Evolutionary conservation across 2,797 vertebrate genomes (phyloP).

Genomic region (Rhynchonycteris naso): DNA sequence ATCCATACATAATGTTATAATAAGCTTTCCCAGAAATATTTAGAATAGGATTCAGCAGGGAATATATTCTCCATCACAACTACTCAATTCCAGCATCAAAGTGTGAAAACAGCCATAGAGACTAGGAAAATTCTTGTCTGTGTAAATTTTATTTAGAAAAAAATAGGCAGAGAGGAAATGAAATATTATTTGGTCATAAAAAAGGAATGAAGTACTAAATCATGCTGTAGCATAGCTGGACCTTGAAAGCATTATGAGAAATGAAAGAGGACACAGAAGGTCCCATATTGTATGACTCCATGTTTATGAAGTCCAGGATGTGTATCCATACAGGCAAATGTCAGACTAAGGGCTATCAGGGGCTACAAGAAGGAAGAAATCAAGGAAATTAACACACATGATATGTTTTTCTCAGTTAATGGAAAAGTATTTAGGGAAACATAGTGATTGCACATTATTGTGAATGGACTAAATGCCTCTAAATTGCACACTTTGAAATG

Average conservation of each 20-base stretch:
- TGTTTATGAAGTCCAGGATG: not conserved
- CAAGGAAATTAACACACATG: not conserved
- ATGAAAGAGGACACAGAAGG: not conserved
- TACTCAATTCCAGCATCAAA: not conserved
- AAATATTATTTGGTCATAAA: not conserved
- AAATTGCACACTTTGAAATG: not conserved
- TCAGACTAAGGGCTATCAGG: not conserved
- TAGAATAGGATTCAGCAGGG: not conserved
- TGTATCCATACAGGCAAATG: not conserved
- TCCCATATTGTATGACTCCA: not conserved
- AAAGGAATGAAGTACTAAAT: not conserved
- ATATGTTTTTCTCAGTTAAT: not conserved
- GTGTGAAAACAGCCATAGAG: not conserved
- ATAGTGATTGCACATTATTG: not conserved
- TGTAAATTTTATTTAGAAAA: not conserved
- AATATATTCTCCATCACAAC: not conserved
- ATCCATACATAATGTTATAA: not conserved
- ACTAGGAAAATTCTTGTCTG: not conserved
- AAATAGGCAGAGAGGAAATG: not conserved
- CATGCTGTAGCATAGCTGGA: too few species aligned
- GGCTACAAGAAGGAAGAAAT: fast-evolving
- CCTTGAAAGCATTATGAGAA: not conserved
- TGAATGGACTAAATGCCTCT: not conserved
- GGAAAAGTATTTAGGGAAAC: not conserved
- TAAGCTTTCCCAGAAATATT: not conserved